These are phyloP conservation scores for Pediacus dermestoides DNA, from an alignment of 2,888 invertebrate species.

Conservation along the genomic window DNA sequence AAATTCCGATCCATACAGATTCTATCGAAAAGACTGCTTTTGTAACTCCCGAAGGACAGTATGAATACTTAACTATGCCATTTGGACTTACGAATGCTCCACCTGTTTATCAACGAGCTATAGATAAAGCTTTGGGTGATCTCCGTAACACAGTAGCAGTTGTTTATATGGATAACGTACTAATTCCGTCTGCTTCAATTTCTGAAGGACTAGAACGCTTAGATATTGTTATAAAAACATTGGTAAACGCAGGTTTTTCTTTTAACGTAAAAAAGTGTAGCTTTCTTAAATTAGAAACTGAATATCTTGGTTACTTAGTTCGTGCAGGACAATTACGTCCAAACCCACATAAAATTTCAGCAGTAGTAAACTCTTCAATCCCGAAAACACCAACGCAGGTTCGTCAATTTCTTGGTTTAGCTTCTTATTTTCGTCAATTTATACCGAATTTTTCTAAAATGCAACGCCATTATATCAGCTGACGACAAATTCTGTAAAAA, in stretches of 20 bases:
- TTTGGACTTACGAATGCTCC: slow-evolving; percentile 39
- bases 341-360: slow-evolving; percentile 28
- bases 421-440: slow-evolving; percentile 30
- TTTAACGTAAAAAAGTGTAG: slow-evolving; percentile 18
- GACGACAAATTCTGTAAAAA: too few relatives aligned
- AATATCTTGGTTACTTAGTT: slow-evolving; percentile 33
- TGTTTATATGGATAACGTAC: too few relatives aligned
- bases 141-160: too few relatives aligned
- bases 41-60: slow-evolving; percentile 35
- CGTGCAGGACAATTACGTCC: slow-evolving; percentile 29
- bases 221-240: too few relatives aligned
- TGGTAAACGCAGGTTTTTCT: too few relatives aligned
- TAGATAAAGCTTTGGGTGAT: slow-evolving; percentile 28
- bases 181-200: too few relatives aligned
- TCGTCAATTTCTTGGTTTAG: slow-evolving; percentile 28
- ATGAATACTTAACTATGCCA: slow-evolving; percentile 31
- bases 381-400: slow-evolving; percentile 26
- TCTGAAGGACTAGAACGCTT: too few relatives aligned
- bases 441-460: slow-evolving; percentile 8
- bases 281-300: slow-evolving; percentile 21
- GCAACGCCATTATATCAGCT: slow-evolving; percentile 18
- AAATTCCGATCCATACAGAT: slow-evolving; percentile 31
- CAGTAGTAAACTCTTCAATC: slow-evolving; percentile 25
- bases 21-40: slow-evolving; percentile 36
- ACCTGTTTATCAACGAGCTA: slow-evolving; percentile 33